Percentiles rank a stretch among this genome's conserved stretches.
Conservation (phyloP, 2,888 invertebrate species). For the Sesamia inferens region DNA sequence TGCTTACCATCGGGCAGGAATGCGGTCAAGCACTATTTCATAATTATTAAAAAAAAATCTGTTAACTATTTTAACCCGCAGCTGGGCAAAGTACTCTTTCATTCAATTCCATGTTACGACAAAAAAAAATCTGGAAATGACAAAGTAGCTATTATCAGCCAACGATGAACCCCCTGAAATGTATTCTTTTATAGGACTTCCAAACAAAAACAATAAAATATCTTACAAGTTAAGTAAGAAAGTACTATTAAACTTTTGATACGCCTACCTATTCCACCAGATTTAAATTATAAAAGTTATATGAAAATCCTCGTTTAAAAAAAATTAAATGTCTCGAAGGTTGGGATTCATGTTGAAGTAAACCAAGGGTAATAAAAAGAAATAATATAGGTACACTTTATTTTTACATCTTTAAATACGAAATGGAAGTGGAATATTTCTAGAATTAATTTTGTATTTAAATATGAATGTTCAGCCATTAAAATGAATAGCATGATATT, state of each 20-base stretch:
- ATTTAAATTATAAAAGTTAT: slow-evolving; percentile 52
- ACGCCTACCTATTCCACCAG: slow-evolving; percentile 5
- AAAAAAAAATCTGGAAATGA: neutral
- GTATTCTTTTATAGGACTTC: slow-evolving; percentile 12
- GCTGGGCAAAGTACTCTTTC: no score
- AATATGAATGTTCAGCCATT: neutral
- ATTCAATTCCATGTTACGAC: no score
- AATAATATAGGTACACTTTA: neutral
- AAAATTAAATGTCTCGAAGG: slow-evolving; percentile 15
- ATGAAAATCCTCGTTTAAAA: slow-evolving; percentile 14
- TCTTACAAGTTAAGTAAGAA: slow-evolving; percentile 6
- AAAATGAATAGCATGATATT: neutral
- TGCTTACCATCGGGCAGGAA: no score
- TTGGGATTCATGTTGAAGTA: neutral
- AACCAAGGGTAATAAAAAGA: neutral
- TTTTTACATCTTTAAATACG: neutral
- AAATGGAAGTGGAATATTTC: neutral
- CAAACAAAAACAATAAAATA: slow-evolving; percentile 33
- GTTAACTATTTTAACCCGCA: no score
- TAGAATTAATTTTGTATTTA: neutral
- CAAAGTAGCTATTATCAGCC: neutral
- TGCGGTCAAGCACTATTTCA: no score
- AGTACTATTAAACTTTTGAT: slow-evolving; percentile 19
- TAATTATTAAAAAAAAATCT: no score
- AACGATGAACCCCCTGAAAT: neutral